Evolutionary conservation across 2,888 invertebrate genomes (phyloP).

Genomic region (Xestia rhomboidea): DNA sequence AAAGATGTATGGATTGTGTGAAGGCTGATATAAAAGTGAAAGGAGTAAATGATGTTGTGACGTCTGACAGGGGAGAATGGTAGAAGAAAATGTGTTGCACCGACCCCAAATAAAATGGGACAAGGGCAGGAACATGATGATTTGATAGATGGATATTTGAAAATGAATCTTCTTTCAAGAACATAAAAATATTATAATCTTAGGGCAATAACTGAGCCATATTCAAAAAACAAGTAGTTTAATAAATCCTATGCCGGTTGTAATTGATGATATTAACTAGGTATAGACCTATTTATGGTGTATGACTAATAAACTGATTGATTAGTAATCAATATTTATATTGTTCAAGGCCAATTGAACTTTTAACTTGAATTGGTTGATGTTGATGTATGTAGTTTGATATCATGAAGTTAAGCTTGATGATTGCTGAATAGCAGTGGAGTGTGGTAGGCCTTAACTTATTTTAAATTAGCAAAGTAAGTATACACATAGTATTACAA

Average conservation of each 20-base stretch:
- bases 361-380: slow-evolving; percentile 1
- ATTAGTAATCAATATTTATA: slow-evolving; percentile 11
- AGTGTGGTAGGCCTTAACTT: background rate
- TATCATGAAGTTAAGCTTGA: background rate
- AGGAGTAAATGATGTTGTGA: no score
- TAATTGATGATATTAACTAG: slow-evolving; percentile 5
- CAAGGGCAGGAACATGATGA: no score
- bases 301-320: slow-evolving; percentile 23
- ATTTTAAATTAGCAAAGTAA: background rate
- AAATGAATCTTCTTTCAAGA: background rate
- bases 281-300: slow-evolving; percentile 16
- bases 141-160: no score
- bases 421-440: background rate
- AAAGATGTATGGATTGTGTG: no score
- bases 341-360: slow-evolving; percentile 24
- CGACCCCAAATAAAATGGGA: no score
- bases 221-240: background rate
- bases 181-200: background rate
- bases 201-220: background rate
- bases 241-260: background rate
- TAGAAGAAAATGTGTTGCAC: no score
- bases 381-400: no score
- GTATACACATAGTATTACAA: background rate
- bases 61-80: no score
- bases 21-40: no score